Conservation (phyloP, 92 coral and sea anemone genomes). For the Heteractis magnifica region DNA sequence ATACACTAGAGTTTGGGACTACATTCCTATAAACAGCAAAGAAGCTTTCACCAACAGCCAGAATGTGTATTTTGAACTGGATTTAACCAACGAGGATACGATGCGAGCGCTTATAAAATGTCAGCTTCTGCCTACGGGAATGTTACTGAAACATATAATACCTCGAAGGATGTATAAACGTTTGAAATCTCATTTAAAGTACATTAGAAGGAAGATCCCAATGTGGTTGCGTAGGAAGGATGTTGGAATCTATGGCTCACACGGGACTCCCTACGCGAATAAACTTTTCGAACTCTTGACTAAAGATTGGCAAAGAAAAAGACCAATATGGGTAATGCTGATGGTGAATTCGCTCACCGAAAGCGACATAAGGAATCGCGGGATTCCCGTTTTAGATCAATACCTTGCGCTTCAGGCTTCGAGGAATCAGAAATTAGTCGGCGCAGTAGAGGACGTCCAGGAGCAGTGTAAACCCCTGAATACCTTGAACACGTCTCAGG, state of each 20-base stretch:
- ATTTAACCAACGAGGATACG: slow-evolving; percentile 73
- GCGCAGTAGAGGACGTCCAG: slow-evolving; percentile 85
- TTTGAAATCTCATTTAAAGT: slow-evolving; percentile 69
- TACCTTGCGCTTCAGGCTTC: slow-evolving; percentile 74
- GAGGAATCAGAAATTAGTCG: slow-evolving; percentile 58
- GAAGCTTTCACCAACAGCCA: slow-evolving; percentile 77
- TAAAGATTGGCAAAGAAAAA: slow-evolving; percentile 81
- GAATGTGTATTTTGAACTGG: slow-evolving; percentile 93
- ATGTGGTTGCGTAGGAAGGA: slow-evolving; percentile 68
- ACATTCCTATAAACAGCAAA: slow-evolving; percentile 90
- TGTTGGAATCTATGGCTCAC: slow-evolving; percentile 12
- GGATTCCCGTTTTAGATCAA: slow-evolving; percentile 89
- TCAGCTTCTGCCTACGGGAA: slow-evolving; percentile 85
- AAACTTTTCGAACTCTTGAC: slow-evolving; percentile 79
- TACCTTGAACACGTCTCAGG: slow-evolving; percentile 79
- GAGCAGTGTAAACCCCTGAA: slow-evolving; percentile 92
- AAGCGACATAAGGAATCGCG: slow-evolving; percentile 81
- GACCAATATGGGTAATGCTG: slow-evolving; percentile 98
- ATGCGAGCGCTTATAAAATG: slow-evolving; percentile 78
- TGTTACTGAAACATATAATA: slow-evolving; percentile 52
- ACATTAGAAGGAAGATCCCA: slow-evolving; percentile 79
- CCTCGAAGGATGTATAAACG: slow-evolving; percentile 77
- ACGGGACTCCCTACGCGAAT: slow-evolving; percentile 53
- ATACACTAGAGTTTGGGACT: slow-evolving; percentile 97
- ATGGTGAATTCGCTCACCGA: slow-evolving; percentile 91